phyloP scores from a whole-genome alignment of 2,888 invertebrate genomes.

The Thera britannica region DNA sequence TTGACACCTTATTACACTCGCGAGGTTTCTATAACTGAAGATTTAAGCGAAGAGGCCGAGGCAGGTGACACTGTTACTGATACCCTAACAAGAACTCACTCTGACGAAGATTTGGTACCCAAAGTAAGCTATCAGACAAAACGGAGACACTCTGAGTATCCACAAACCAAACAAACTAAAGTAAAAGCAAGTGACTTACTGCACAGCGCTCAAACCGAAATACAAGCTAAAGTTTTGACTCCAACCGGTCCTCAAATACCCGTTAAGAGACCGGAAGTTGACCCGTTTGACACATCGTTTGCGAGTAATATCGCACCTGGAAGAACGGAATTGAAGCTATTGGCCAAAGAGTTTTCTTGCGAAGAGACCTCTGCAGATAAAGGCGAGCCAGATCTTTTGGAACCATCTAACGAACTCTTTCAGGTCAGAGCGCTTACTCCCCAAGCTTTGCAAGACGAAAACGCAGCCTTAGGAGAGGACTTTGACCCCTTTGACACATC shows the following conservation, averaged over 20 bases:
- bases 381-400: slow-evolving; percentile 76
- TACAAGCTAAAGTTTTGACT: slow-evolving; percentile 88
- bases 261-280: slow-evolving; percentile 78
- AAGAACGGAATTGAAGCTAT: slow-evolving; percentile 90
- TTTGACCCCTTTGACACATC: slow-evolving; percentile 95
- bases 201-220: slow-evolving; percentile 61
- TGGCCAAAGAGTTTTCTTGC: slow-evolving; percentile 90
- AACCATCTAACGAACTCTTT: slow-evolving; percentile 83
- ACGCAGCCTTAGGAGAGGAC: slow-evolving; percentile 56
- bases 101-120: slow-evolving; percentile 87
- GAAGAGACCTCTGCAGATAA: slow-evolving; percentile 62
- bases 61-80: slow-evolving; percentile 88
- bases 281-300: slow-evolving; percentile 96
- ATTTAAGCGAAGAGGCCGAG: slow-evolving; percentile 82
- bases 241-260: slow-evolving; percentile 63
- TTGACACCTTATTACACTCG: slow-evolving; percentile 92
- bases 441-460: slow-evolving; percentile 61
- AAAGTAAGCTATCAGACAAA: slow-evolving; percentile 70
- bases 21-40: slow-evolving; percentile 84
- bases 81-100: slow-evolving; percentile 83
- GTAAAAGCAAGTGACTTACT: slow-evolving; percentile 68
- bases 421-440: slow-evolving; percentile 90
- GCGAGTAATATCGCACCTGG: slow-evolving; percentile 91
- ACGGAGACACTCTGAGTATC: slow-evolving; percentile 82
- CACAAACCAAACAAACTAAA: slow-evolving; percentile 56